Base-by-base conservation (phyloP, 2,113 vertebrate genomes). In the Oreamnos americanus region DNA sequence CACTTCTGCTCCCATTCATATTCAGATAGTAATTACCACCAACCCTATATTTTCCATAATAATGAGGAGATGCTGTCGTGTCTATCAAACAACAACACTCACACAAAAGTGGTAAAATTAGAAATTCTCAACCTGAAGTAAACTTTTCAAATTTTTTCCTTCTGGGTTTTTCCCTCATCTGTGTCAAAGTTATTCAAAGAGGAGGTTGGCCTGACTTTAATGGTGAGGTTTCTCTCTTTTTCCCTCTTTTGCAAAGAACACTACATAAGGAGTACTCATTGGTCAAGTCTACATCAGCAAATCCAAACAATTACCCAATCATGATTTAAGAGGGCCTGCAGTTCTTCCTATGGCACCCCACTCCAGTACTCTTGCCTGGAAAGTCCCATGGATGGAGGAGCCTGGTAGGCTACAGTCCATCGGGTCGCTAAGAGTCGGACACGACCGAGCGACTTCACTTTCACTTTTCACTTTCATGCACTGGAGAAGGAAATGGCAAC, bases 11-110 rank as follows among this genome's bases (percentile, higher is more conserved):
- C 99, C 99, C 99, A 99, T 99, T 99, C 99, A 99, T 98, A 98
- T 99, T 99, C 99, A 99, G 99, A 99, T 98, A 99, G 99, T 99
- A 99, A 99, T 99, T 99, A 99, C 99, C 98, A 98, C 98, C 99
- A 99, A 99, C 99, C 99, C 99, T 99, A 99, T 99, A 99, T 99
- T 99, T 99, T 99, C 99, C 99, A 99, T 99, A 99, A 99, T 99
- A 99, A 99, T 99, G 99, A 99, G 99, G 99, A 99, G 97, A 99
- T 98, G 98, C 99, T 99, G 98, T 99, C 99, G 99, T 98, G 99
- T 99, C 99, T 99, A 98, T 99, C 99, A 99, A 99, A 99, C 98
- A 99, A 99, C 99, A 98, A 98, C 98, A 98, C 95, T 98, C 97
- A 98, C 96, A 97, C 88, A 98, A 98, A 98, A 97, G 98, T 98